Evolutionary conservation across 2,797 vertebrate genomes (phyloP).

Genomic region (Hippocampus kuda): DNA sequence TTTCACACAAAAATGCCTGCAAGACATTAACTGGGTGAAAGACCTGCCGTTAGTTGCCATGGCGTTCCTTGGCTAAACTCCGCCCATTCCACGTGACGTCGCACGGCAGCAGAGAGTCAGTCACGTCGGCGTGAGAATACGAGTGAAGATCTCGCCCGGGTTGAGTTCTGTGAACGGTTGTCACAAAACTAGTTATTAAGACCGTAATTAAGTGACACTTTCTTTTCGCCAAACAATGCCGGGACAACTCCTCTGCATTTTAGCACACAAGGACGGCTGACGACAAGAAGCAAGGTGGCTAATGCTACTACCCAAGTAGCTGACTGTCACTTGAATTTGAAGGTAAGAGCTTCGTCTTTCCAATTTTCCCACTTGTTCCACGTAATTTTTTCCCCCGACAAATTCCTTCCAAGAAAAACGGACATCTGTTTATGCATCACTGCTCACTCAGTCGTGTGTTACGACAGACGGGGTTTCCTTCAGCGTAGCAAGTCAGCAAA

Average conservation of each 20-base stretch:
- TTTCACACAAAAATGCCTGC: slow-evolving; percentile 7
- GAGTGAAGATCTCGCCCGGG: background rate
- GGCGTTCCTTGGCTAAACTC: background rate
- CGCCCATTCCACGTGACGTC: slow-evolving; percentile 29
- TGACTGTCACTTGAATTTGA: slow-evolving; percentile 13
- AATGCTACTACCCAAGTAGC: slow-evolving; percentile 17
- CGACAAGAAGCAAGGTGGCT: slow-evolving; percentile 15
- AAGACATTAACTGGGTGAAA: background rate
- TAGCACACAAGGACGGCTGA: slow-evolving; percentile 8
- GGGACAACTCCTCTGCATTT: background rate
- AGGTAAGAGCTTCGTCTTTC: slow-evolving; percentile 24
- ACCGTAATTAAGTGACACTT: background rate
- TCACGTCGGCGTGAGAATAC: slow-evolving; percentile 30
- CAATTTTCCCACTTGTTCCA: background rate
- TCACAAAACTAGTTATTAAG: background rate
- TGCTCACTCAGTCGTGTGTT: background rate
- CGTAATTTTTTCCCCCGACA: background rate
- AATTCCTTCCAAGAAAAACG: background rate
- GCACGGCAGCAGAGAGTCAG: background rate
- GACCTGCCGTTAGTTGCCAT: too few relatives aligned
- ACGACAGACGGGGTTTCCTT: background rate
- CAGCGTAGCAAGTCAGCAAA: background rate
- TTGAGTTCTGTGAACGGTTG: background rate
- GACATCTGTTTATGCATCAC: background rate
- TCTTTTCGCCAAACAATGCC: slow-evolving; percentile 9